Evolutionary conservation across 37 sponge, comb jelly and placozoan species (phyloP), one percentile per base, ranked within the genome.

Genomic region (Bolinopsis microptera): DNA sequence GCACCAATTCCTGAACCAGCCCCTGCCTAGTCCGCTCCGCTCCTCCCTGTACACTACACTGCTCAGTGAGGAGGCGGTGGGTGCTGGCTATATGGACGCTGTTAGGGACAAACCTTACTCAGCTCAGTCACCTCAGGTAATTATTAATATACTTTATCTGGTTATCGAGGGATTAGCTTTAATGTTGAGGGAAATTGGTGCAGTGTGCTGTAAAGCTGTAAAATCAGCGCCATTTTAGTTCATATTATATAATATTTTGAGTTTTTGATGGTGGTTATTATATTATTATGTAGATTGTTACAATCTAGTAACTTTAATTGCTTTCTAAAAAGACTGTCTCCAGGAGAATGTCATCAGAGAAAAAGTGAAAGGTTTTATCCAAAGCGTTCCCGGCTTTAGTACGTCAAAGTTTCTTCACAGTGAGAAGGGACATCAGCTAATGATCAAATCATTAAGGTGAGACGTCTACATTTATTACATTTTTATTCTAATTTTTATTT

Each of bases 1-100:
- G 30, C 90, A 86, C 30, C 90, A 86, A 48, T 86, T 86, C 61
- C 90, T 86, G 30, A 86, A 86, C 90, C 90, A 86, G n/a, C 90
- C 90, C 36, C 61, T 86, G 3, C 90, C 90, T 36, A 40, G 48
- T n/a, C 3, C 18, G 13, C 41, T 86, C 41, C 41, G 90, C 9
- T 1, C 48, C 16, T 34, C 90, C 3, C 90, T 86, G 48, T 86
- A 41, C 61, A 24, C n/a, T 28, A 41, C 90, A 24, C 34, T 86
- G 2, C 90, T 86, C 23, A 41, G 90, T 39, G 30, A 16, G 61
- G 90, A 86, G n/a, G 90, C 34, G n/a, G 90, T 86, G 22, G 90
- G 61, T 22, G 61, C 41, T 9, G 26, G 38, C 30, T 86, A 86
- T 30, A 86, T 35, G 90, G 90, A 86, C 30, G 41, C 90, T 30